A percentile compares a stretch with the other conserved stretches of the same genome.
phyloP scores from a whole-genome alignment of 2,888 invertebrate species.

The Gymnoscelis rufifasciata region DNA sequence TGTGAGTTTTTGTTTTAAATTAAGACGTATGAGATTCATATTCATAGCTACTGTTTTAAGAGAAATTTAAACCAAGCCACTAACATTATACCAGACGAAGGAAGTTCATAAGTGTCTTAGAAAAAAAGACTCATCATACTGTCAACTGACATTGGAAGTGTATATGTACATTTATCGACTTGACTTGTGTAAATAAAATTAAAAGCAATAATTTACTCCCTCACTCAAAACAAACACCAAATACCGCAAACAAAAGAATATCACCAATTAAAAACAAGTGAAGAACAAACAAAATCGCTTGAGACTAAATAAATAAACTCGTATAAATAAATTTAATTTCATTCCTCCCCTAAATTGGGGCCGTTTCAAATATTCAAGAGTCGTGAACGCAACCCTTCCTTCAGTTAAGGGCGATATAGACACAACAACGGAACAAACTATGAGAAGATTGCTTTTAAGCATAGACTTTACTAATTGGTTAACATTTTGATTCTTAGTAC shows the following conservation, averaged over 20 bases:
- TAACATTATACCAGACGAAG: too few relatives aligned
- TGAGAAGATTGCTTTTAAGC: slow-evolving; percentile 5
- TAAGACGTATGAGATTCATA: slow-evolving; percentile 30
- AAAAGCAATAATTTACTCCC: slow-evolving; percentile 10
- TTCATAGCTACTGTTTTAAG: too few relatives aligned
- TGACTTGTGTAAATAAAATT: too few relatives aligned
- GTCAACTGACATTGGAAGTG: too few relatives aligned
- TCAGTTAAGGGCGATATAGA: slow-evolving; percentile 61
- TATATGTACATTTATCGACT: too few relatives aligned
- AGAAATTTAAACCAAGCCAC: too few relatives aligned
- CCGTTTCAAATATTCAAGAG: slow-evolving; percentile 76
- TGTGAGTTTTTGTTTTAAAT: slow-evolving; percentile 32
- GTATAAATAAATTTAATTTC: slow-evolving; percentile 77
- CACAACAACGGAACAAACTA: slow-evolving; percentile 38
- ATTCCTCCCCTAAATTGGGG: slow-evolving; percentile 71
- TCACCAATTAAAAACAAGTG: slow-evolving; percentile 44
- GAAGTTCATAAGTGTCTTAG: too few relatives aligned
- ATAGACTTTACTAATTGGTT: too few relatives aligned
- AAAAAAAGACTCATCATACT: too few relatives aligned
- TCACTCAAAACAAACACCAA: slow-evolving; percentile 15
- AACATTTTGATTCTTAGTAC: too few relatives aligned
- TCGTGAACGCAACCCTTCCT: slow-evolving; percentile 76
- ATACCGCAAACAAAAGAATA: slow-evolving; percentile 32
- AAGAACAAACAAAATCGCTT: slow-evolving; percentile 45
- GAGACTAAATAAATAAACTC: slow-evolving; percentile 67